Evolutionary conservation across 2,113 vertebrate species (phyloP), one percentile per base, ranked within the genome.

Genomic region (Chamaetylas fuelleborni): DNA sequence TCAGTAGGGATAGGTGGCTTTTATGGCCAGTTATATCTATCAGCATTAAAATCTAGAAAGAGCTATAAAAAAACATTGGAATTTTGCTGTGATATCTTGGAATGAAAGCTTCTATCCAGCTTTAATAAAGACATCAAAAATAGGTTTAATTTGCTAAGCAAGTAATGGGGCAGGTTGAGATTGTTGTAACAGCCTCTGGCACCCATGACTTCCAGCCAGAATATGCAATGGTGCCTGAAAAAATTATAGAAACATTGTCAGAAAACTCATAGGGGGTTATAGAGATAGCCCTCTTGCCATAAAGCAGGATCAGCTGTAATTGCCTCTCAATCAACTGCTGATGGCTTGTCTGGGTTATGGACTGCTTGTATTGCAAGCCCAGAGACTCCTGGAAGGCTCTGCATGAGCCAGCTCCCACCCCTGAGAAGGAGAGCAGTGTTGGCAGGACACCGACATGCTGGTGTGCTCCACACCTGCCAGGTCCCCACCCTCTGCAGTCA

Each of bases 381-480:
- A 1, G 34, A 65, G 60, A 50, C 33, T 66, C 54, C 45, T 54
- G 80, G 29, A 50, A 61, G 18, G 54, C 31, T 42, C 4, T 0
- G 2, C 31, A 33, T 4, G 23, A 38, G 19, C 43, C 53, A 67
- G 66, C 53, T 80, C 23, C 36, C 1, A 1, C 19, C 73, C 16
- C 6, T 2, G 1, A 53, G 67, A 38, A 17, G 40, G 33, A 51
- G 23, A 67, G 20, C 4, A 61, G 36, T 26, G 53, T 31, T 51
- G 73, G 36, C 58, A 65, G 40, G 62, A 77, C 6, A 7, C 31
- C 1, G 8, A 53, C 36, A 9, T 11, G 2, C 56, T 1, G 3
- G 19, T 0, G 2, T n/a, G 25, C 31, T 87, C 57, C 22, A 29
- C 33, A 58, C 14, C 16, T 0, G 0, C 50, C 28, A 8, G 9